Base-by-base conservation (phyloP, 2,797 vertebrate species). In the Lacerta agilis region DNA sequence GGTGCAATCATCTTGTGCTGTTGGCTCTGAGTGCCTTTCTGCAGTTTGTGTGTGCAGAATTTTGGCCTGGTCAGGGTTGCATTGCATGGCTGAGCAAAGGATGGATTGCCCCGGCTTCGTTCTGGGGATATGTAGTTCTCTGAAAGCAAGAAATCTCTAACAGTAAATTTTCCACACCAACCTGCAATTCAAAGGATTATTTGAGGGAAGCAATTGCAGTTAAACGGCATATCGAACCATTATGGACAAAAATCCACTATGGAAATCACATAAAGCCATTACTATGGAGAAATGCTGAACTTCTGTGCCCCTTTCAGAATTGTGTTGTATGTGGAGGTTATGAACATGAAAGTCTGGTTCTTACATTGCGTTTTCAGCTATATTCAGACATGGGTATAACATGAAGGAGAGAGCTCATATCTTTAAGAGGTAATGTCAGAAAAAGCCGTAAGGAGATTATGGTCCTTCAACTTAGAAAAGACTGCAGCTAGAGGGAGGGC, bases 401-500 rank as follows among this genome's bases (percentile, higher is more conserved):
- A 61, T 73, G 69, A 33, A 23, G 11, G 79, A 73, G 23, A 8
- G 8, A 41, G 27, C 69, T 85, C 33, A 11, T 80, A 38, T 20
- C 27, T 27, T 80, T 45, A 49, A 85, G 55, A 80, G 83, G 83
- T 66, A 55, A 73, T 67, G 71, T 66, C 41, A 80, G 69, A 66
- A 85, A 85, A 66, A 85, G 18, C 2, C n/a, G 67, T 88, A 88
- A 88, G 87, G 85, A 88, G 82, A 85, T 85, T 88, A 81, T 23
- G 41, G 77, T 75, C 29, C 87, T 85, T 67, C 77, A 85, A 25
- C 55, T 73, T 66, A 55, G 38, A 75, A 84, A 85, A 73, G 77
- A 69, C n/a, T 38, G 29, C 15, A 66, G 76, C 81, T 85, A 45
- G 58, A 79, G 17, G 69, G 13, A 49, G 41, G 71, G 67, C 55